These are phyloP conservation scores for Spodoptera frugiperda DNA, from an alignment of 1,140 invertebrate genomes.

Conservation along the genomic window DNA sequence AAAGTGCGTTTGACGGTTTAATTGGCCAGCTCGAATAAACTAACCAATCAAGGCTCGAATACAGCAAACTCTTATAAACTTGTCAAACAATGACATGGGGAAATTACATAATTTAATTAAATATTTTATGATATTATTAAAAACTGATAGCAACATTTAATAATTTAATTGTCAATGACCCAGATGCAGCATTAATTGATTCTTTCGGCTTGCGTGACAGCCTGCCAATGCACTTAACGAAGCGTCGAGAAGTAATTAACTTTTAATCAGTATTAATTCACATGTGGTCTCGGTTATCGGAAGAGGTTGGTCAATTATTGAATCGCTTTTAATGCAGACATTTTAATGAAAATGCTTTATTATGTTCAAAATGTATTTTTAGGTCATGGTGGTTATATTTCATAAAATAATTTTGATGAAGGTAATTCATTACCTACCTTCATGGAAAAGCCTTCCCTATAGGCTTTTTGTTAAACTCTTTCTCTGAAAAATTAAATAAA, in stretches of 20 bases:
- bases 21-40: too few species aligned
- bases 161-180: not conserved
- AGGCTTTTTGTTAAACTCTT: too few species aligned
- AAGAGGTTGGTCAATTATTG: not conserved
- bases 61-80: too few species aligned
- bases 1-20: too few species aligned
- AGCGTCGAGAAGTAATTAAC: conserved; percentile 20
- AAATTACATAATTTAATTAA: too few species aligned
- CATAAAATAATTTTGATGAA: not conserved
- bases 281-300: conserved; percentile 4
- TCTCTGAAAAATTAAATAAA: too few species aligned
- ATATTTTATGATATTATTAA: too few species aligned
- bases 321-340: not conserved
- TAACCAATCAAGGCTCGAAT: too few species aligned
- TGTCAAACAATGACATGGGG: too few species aligned
- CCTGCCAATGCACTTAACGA: conserved; percentile 27
- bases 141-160: too few species aligned
- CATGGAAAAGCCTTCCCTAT: too few species aligned
- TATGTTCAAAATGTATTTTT: not conserved
- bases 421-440: too few species aligned
- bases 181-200: conserved; percentile 12
- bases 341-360: not conserved
- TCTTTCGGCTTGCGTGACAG: conserved; percentile 6
- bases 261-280: conserved; percentile 20
- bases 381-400: not conserved